Base-by-base conservation (phyloP, 2,113 vertebrate species). In the Sapajus apella region DNA sequence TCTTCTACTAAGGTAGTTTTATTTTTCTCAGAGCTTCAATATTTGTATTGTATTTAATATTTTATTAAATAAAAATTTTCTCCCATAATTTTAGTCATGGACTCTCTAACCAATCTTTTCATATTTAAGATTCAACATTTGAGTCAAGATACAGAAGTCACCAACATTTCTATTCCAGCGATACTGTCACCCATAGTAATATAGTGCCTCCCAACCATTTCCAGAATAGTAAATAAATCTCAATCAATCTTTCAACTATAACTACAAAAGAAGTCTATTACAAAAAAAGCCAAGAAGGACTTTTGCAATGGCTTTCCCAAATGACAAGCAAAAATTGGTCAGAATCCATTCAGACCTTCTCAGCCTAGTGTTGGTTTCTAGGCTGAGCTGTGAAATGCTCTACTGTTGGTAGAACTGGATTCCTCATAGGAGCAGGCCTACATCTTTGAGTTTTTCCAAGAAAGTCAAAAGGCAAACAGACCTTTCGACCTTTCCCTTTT, bases 21-120 rank as follows among this genome's bases (percentile, higher is more conserved):
- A n/a, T 90, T 92, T 77, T 90, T 58, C 40, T 81, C 56, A 87
- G 21, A 75, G 6, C 66, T 94, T 10, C 37, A 87, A 8, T 32
- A 35, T 93, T 92, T 96, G 5, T 52, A n/a, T 72, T 56, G 21
- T 47, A 86, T 73, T 93, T 88, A 95, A 77, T 77, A 84, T 70
- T 84, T 83, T 75, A 83, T 40, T 52, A 93, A 80, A 93, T 83
- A 75, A 64, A 68, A 61, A 37, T 79, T 64, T 43, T 37, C 75
- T 81, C 70, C 55, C 4, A 21, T 87, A 83, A 79, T 37, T 89
- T 72, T 20, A 72, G 8, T 66, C 30, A 70, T n/a, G 72, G 35
- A 79, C 23, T 68, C 27, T 92, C 52, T 55, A 95, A 55, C 37
- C 5, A 72, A 20, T n/a, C 56, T 68, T 80, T 90, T 85, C 55